Evolutionary conservation across 2,797 vertebrate genomes (phyloP).

Genomic region (Vultur gryphus): DNA sequence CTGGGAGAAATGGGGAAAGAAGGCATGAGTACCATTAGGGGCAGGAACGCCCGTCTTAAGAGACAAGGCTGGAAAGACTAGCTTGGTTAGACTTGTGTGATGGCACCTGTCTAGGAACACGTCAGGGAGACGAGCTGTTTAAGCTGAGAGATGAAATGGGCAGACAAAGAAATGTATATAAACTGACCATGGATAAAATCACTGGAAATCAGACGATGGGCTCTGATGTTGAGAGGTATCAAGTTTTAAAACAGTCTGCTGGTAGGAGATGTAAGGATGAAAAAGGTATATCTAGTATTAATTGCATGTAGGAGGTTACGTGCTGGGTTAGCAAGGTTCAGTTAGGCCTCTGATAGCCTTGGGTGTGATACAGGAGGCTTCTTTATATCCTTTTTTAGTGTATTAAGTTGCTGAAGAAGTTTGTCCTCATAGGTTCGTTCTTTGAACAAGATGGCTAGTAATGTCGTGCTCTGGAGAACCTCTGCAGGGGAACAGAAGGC

Average conservation of each 20-base stretch:
- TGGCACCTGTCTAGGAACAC: not conserved
- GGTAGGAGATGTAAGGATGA: not conserved
- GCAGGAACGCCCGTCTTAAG: not conserved
- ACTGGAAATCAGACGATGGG: not conserved
- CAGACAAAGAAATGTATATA: rapidly evolving
- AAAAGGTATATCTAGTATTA: rapidly evolving
- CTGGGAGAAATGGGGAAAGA: not conserved
- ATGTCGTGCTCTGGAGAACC: too few relatives aligned
- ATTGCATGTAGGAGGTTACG: rapidly evolving
- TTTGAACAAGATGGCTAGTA: not conserved
- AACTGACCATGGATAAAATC: not conserved
- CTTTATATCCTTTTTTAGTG: not conserved
- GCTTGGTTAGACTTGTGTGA: not conserved
- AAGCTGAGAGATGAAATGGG: not conserved
- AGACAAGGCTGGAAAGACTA: not conserved
- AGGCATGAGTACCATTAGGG: not conserved
- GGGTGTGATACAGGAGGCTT: not conserved
- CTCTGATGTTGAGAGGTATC: not conserved
- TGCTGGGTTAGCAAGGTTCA: not conserved
- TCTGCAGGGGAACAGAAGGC: not conserved
- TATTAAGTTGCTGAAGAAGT: not conserved
- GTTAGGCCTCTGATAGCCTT: not conserved
- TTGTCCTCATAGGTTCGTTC: not conserved
- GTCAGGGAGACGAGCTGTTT: not conserved
- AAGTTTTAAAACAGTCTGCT: not conserved